Percentiles rank a stretch among this genome's conserved stretches.
Conservation (phyloP, 2,113 vertebrate species). For the Rhynchomys soricoides region DNA sequence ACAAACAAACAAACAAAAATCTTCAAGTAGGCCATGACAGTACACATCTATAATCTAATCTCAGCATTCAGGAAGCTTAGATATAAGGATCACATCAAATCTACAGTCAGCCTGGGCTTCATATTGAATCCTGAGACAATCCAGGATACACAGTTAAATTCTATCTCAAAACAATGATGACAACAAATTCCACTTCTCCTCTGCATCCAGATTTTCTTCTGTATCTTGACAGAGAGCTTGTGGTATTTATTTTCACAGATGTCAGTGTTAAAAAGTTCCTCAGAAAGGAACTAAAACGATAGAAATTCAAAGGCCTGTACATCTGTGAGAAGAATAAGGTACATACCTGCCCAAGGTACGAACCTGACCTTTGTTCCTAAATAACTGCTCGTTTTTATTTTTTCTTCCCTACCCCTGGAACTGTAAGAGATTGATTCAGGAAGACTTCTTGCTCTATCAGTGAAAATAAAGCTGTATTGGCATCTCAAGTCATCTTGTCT, state of each 20-base stretch:
- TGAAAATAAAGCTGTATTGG: conserved; percentile 9
- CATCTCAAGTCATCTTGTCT: background rate
- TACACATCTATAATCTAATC: too few relatives aligned
- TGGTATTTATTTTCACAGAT: background rate
- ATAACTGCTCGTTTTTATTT: background rate
- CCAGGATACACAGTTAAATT: too few relatives aligned
- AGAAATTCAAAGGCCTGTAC: background rate
- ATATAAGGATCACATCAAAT: background rate
- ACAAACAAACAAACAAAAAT: background rate
- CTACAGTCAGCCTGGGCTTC: too few relatives aligned
- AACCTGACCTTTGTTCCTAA: background rate
- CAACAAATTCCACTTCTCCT: background rate
- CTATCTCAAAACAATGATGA: background rate
- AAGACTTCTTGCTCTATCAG: background rate
- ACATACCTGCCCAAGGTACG: background rate
- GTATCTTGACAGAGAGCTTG: background rate
- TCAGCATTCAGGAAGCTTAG: too few relatives aligned
- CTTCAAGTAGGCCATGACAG: background rate
- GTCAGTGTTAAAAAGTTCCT: background rate
- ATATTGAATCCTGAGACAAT: background rate
- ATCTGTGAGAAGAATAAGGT: background rate
- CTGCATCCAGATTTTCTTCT: background rate
- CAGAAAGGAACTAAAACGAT: background rate
- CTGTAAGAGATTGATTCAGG: background rate
- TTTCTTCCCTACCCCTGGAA: background rate